Conservation (phyloP, 2,113 vertebrate genomes). For the Conger conger region DNA sequence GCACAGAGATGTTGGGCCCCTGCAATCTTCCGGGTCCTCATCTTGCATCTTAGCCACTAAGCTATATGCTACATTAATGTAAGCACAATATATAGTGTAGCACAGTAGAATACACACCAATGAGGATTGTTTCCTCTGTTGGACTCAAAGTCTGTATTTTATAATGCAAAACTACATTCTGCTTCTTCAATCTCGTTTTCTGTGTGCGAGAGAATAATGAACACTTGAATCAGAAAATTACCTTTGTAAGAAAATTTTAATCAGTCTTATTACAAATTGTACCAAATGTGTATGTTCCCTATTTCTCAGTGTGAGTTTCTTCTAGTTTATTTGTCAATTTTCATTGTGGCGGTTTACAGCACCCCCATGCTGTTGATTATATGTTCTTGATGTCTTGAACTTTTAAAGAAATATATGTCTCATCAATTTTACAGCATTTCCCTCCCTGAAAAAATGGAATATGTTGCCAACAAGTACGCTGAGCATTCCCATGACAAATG, state of each 20-base stretch:
- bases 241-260: background rate
- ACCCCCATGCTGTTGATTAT: background rate
- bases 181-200: background rate
- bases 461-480: conserved; percentile 89
- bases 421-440: conserved; percentile 74
- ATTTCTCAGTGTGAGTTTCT: background rate
- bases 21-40: too few relatives aligned
- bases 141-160: background rate
- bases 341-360: background rate
- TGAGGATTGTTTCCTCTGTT: background rate
- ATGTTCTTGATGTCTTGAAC: background rate
- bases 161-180: background rate
- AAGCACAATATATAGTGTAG: background rate
- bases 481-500: conserved; percentile 95
- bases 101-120: background rate
- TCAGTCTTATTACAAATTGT: background rate
- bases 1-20: too few relatives aligned
- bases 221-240: background rate
- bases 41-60: too few relatives aligned
- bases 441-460: conserved; percentile 92
- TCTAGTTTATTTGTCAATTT: background rate
- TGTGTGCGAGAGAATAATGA: background rate
- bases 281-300: background rate
- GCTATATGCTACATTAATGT: too few relatives aligned
- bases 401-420: conserved; percentile 21